A percentile compares a stretch with the other conserved stretches of the same genome.
phyloP scores from a whole-genome alignment of 2,888 invertebrate species.

The Drosophila stalkeri region DNA sequence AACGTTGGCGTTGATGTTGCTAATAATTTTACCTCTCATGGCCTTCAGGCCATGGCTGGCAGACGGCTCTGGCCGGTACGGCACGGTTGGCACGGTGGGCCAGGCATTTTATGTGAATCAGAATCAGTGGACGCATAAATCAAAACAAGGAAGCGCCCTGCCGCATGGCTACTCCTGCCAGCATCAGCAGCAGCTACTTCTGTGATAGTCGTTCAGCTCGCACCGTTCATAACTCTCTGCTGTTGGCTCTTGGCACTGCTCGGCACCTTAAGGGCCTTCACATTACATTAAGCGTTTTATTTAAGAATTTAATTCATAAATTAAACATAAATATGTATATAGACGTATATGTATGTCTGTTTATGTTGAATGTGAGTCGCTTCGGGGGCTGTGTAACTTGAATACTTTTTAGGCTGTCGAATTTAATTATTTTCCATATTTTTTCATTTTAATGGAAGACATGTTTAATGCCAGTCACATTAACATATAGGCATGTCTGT shows the following conservation, averaged over 20 bases:
- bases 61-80: conserved; percentile 9
- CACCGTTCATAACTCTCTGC: conserved; percentile 1
- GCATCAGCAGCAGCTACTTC: conserved; percentile 12
- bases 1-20: conserved; percentile 54
- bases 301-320: conserved; percentile 36
- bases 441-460: not conserved
- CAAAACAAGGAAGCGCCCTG: conserved; percentile 57
- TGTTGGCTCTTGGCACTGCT: not conserved
- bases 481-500: not conserved
- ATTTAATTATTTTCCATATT: conserved; percentile 6
- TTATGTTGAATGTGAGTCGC: not conserved
- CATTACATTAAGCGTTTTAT: conserved; percentile 24
- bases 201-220: conserved; percentile 20
- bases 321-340: conserved; percentile 13
- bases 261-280: conserved; percentile 17
- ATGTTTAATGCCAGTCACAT: not conserved
- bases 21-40: conserved; percentile 55
- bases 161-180: conserved; percentile 24
- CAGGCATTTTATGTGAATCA: conserved; percentile 54
- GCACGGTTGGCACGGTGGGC: conserved; percentile 7
- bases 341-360: conserved; percentile 1
- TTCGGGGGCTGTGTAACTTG: not conserved
- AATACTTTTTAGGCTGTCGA: conserved; percentile 1
- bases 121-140: conserved; percentile 61
- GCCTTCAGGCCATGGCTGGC: conserved; percentile 16